These are phyloP conservation scores for Lasioglossum villosulum DNA, from an alignment of 2,888 invertebrate species.

Conservation along the genomic window DNA sequence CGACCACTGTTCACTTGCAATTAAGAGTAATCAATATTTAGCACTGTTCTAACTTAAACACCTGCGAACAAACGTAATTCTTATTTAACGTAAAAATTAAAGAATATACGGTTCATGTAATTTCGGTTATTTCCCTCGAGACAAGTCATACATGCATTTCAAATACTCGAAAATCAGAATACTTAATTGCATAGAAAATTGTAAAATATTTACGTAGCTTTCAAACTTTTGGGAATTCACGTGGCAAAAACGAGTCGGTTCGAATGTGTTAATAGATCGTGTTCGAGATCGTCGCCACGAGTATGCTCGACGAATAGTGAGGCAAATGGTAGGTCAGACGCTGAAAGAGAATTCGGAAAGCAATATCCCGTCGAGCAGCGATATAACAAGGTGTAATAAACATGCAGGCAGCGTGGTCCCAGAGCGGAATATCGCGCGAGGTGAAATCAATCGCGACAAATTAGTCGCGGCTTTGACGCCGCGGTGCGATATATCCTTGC, in stretches of 20 bases:
- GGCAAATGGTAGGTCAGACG: not conserved
- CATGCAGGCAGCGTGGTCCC: not conserved
- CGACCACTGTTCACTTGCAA: not conserved
- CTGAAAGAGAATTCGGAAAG: not conserved
- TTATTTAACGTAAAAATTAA: not conserved
- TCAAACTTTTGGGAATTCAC: no score
- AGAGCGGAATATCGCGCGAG: not conserved
- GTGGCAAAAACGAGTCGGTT: no score
- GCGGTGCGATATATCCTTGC: not conserved
- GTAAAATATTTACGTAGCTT: no score
- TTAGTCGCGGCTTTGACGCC: not conserved
- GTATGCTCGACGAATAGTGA: not conserved
- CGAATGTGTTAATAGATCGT: not conserved
- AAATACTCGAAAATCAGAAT: not conserved
- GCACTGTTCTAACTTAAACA: not conserved
- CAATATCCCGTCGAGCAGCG: not conserved
- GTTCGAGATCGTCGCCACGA: not conserved
- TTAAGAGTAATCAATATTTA: not conserved
- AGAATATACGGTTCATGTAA: not conserved
- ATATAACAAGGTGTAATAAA: not conserved
- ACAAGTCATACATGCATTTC: no score
- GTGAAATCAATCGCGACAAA: slow-evolving; percentile 5
- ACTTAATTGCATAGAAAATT: no score
- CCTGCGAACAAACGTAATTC: not conserved
- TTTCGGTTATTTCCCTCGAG: not conserved